Evolutionary conservation across 1,140 invertebrate species (phyloP).

Genomic region (Calephelis nemesis): DNA sequence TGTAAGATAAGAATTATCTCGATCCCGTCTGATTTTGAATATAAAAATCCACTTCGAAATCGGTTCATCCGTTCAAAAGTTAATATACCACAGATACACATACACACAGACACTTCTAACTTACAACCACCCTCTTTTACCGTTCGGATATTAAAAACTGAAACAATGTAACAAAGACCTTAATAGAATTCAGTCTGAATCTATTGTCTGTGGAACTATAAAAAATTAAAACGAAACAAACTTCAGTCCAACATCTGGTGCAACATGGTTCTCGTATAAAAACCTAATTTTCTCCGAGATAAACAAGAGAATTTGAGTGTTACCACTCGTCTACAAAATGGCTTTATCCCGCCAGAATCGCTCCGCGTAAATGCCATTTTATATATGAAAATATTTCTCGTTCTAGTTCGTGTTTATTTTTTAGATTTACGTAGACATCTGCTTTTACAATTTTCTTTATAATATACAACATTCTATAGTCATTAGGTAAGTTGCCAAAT

Average conservation of each 20-base stretch:
- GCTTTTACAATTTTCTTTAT: not conserved
- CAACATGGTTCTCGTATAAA: constrained; percentile 19
- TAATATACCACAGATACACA: too few species aligned
- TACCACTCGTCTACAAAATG: constrained; percentile 57
- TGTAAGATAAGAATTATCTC: too few species aligned
- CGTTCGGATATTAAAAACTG: too few species aligned
- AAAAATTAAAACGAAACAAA: constrained; percentile 18
- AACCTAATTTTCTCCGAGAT: constrained; percentile 37
- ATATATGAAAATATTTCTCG: not conserved
- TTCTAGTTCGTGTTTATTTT: constrained; percentile 2
- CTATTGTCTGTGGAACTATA: not conserved
- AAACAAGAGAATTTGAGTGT: constrained; percentile 52
- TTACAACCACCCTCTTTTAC: too few species aligned
- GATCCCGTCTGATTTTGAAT: too few species aligned
- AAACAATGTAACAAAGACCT: too few species aligned
- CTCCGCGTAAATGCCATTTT: not conserved
- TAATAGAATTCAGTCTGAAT: not conserved
- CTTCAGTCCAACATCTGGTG: not conserved
- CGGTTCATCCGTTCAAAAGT: too few species aligned
- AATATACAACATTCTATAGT: not conserved
- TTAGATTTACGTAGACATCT: not conserved
- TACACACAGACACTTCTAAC: too few species aligned
- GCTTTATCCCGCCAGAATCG: constrained; percentile 45
- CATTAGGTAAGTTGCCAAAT: not conserved
- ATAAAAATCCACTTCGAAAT: too few species aligned